Evolutionary conservation across 2,888 invertebrate species (phyloP).

Genomic region (Drosophila nr. perissopoda): DNA sequence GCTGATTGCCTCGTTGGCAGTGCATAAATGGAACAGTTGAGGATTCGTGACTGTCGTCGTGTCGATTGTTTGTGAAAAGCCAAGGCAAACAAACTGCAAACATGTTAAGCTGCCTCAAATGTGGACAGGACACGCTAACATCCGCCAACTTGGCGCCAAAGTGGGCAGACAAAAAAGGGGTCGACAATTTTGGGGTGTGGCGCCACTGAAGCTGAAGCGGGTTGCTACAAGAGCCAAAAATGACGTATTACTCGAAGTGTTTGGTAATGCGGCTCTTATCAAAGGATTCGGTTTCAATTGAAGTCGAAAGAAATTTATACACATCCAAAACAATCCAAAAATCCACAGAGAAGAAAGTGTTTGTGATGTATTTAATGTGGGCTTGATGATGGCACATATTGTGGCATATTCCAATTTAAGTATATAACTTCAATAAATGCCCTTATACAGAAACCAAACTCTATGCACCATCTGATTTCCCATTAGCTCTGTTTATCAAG

Average conservation of each 20-base stretch:
- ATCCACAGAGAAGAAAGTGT: background rate
- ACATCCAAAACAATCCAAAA: background rate
- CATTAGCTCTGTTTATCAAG: too few species aligned
- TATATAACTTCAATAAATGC: background rate
- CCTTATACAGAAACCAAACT: too few species aligned
- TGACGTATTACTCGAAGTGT: slow-evolving; percentile 1
- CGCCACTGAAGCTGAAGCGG: slow-evolving; percentile 33
- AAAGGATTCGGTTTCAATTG: slow-evolving; percentile 32
- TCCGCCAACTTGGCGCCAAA: slow-evolving; percentile 65
- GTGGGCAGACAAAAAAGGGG: slow-evolving; percentile 51
- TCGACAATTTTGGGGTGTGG: slow-evolving; percentile 28
- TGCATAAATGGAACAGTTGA: slow-evolving; percentile 40
- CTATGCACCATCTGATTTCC: too few species aligned
- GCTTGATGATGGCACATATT: background rate
- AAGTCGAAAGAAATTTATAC: slow-evolving; percentile 4
- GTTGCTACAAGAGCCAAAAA: slow-evolving; percentile 12
- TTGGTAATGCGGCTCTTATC: slow-evolving; percentile 29
- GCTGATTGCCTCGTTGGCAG: slow-evolving; percentile 45
- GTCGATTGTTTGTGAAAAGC: slow-evolving; percentile 35
- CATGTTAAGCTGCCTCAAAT: slow-evolving; percentile 53
- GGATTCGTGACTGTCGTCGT: slow-evolving; percentile 27
- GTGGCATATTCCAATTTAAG: background rate
- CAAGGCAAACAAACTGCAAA: slow-evolving; percentile 35
- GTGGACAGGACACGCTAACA: slow-evolving; percentile 69
- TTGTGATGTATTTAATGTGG: too few species aligned